Evolutionary conservation across 2,113 vertebrate genomes (phyloP).

Genomic region (Mustelus asterias): DNA sequence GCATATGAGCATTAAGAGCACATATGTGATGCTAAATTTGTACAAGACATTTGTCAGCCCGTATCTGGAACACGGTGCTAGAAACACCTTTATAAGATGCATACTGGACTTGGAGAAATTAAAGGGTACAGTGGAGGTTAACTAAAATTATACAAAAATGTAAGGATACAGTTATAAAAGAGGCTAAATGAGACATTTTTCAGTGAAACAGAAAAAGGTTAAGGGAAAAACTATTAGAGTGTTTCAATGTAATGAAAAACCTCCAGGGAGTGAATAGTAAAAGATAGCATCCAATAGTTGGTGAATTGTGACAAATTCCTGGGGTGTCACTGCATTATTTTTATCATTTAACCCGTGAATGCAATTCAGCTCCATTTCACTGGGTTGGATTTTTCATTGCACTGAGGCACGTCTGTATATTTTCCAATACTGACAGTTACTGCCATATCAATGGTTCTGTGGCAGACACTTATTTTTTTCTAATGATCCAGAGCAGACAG

Average conservation of each 20-base stretch:
- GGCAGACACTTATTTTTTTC: not conserved
- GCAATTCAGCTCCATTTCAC: not conserved
- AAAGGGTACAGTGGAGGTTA: not conserved
- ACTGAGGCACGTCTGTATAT: not conserved
- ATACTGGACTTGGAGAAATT: not conserved
- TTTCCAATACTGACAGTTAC: not conserved
- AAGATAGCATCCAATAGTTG: not conserved
- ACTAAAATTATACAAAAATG: not conserved
- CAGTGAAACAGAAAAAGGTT: not conserved
- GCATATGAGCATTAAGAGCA: not conserved
- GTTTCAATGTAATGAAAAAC: not conserved
- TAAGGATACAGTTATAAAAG: not conserved
- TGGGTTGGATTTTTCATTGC: not conserved
- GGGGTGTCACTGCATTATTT: not conserved
- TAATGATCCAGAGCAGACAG: not conserved
- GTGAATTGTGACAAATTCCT: not conserved
- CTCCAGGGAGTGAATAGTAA: not conserved
- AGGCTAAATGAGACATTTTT: not conserved
- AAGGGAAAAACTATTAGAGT: not conserved
- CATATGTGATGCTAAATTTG: not conserved
- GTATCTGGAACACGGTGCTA: not conserved
- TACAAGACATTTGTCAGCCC: not conserved
- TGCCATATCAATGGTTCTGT: not conserved
- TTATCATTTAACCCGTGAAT: not conserved
- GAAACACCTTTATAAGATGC: not conserved